phyloP scores from a whole-genome alignment of 2,888 invertebrate species.

The Trissolcus brochymenae region DNA sequence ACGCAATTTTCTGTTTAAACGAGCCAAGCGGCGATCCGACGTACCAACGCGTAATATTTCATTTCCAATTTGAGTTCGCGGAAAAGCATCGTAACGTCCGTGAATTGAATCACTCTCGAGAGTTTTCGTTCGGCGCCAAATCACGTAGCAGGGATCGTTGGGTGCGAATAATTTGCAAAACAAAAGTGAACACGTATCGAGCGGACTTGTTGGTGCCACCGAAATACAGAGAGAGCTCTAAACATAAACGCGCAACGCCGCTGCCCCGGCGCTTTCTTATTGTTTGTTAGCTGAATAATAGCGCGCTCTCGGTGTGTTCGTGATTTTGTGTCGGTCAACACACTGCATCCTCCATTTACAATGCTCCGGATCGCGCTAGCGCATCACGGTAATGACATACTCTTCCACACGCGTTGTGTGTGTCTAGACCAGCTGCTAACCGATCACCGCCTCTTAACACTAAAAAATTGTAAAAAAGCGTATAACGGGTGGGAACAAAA shows the following conservation, averaged over 20 bases:
- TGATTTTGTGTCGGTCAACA: conserved; percentile 5
- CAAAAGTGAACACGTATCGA: conserved; percentile 24
- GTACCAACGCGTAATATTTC: background rate
- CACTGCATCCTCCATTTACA: conserved; percentile 60
- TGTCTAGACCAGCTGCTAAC: conserved; percentile 49
- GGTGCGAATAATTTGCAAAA: conserved; percentile 16
- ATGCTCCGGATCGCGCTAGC: conserved; percentile 67
- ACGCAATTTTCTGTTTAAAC: background rate
- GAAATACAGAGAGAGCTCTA: conserved; percentile 22
- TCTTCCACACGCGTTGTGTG: conserved; percentile 63
- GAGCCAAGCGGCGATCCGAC: background rate
- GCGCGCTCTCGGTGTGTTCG: conserved; percentile 23
- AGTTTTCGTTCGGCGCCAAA: conserved; percentile 13
- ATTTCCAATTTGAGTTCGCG: conserved; percentile 7
- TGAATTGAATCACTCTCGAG: conserved; percentile 3
- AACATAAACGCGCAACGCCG: conserved; percentile 30
- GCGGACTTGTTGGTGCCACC: conserved; percentile 14
- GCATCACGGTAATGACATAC: conserved; percentile 72
- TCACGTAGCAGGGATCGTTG: conserved; percentile 4
- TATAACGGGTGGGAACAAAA: conserved; percentile 4
- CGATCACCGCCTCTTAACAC: conserved; percentile 54
- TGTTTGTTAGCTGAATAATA: conserved; percentile 41
- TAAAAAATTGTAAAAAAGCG: too few relatives aligned
- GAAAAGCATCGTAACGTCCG: conserved; percentile 1
- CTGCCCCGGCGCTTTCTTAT: conserved; percentile 43